Evolutionary conservation across 2,888 invertebrate genomes (phyloP).

Genomic region (Mechanitis mazaeus): DNA sequence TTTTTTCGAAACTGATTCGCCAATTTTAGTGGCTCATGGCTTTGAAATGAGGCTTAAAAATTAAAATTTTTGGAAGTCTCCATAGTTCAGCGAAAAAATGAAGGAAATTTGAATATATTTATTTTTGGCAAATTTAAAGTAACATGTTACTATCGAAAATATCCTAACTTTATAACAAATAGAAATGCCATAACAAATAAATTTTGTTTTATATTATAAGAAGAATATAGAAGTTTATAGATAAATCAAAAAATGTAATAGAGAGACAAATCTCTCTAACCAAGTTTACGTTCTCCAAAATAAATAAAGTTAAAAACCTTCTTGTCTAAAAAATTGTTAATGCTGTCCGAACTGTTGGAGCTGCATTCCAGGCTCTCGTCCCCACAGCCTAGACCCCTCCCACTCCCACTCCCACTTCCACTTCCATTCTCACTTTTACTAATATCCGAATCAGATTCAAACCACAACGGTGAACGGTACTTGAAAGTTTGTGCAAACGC

Average conservation of each 20-base stretch:
- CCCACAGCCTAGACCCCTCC: slow-evolving; percentile 43
- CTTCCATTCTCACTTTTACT: slow-evolving; percentile 39
- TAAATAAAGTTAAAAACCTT: slow-evolving; percentile 5
- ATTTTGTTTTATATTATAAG: no score
- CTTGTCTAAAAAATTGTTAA: slow-evolving; percentile 67
- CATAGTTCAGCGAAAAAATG: no score
- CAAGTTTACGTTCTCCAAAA: background rate
- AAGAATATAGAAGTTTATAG: no score
- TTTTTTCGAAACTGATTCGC: no score
- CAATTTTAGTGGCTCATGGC: no score
- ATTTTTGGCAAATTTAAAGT: no score
- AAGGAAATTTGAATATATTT: no score
- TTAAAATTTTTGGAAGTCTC: no score
- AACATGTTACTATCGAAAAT: no score
- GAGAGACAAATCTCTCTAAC: background rate
- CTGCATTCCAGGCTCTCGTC: slow-evolving; percentile 55
- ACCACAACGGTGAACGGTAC: slow-evolving; percentile 71
- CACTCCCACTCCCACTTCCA: slow-evolving; percentile 34
- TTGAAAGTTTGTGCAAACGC: slow-evolving; percentile 68
- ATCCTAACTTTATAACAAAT: no score
- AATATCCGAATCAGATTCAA: slow-evolving; percentile 65
- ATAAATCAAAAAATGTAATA: background rate
- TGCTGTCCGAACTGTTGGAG: slow-evolving; percentile 57
- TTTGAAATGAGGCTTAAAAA: no score
- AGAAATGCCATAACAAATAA: no score